Evolutionary conservation across 2,113 vertebrate genomes (phyloP), one percentile per base, ranked within the genome.

Genomic region (Scytalopus superciliaris): DNA sequence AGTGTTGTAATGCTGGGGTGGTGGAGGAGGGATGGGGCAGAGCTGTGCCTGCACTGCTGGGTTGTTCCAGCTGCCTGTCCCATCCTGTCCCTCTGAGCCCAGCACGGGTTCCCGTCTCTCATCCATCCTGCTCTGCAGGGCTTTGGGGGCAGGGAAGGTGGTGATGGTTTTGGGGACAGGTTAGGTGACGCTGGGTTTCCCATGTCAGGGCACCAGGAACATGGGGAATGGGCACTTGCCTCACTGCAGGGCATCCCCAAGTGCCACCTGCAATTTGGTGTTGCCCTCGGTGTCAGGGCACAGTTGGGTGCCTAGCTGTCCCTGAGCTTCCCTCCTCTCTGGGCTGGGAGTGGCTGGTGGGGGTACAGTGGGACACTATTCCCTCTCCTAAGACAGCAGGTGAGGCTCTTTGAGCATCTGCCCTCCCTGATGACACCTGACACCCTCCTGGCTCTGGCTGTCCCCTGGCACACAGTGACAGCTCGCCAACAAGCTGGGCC

Each of bases 281-380:
- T 44, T 33, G 53, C 30, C 39, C 8, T 81, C 4, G 0, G 23
- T 67, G 1, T 3, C 0, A 4, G 75, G 55, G 50, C 49, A 45
- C 62, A 55, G 57, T 6, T 6, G 4, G n/a, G 44, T 5, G 2
- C 55, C 49, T 62, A 1, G 1, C 21, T 6, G 5, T 77, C 45
- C 25, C 50, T 4, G 45, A 47, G 45, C 45, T 47, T 23, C 45
- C 45, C 45, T 47, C 23, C 9, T 2, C 5, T 19, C 23, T 1
- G 0, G 77, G 59, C 42, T 28, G 21, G 21, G 28, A 39, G 17
- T 10, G 15, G 16, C 4, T 42, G 0, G 0, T 3, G 9, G 33
- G 64, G 45, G 25, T 9, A 31, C 6, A 7, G 0, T 27, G 30
- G 72, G 87, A 62, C 47, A 5, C 23, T 9, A 0, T 35, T 72